These are phyloP conservation scores for Thryonomys swinderianus DNA, from an alignment of 2,113 vertebrate genomes.

Conservation along the genomic window DNA sequence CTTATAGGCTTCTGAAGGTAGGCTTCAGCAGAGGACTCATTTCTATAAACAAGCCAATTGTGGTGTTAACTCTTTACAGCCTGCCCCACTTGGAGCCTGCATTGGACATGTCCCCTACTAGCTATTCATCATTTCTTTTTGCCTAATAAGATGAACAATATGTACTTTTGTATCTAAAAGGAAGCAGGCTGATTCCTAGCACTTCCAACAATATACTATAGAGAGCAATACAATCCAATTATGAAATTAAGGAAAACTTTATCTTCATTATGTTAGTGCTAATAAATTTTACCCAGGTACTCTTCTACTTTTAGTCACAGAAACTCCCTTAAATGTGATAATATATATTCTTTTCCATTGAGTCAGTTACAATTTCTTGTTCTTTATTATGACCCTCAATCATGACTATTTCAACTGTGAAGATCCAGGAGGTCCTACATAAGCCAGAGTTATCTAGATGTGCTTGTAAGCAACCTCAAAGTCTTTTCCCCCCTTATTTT, in stretches of 20 bases:
- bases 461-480: slow-evolving; percentile 27
- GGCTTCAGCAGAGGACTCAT: no score
- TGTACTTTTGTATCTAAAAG: slow-evolving; percentile 2
- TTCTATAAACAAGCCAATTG: no score
- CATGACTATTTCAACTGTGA: slow-evolving; percentile 36
- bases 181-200: neutral
- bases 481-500: slow-evolving; percentile 39
- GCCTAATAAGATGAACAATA: slow-evolving; percentile 3
- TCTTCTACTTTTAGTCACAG: slow-evolving; percentile 33
- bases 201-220: neutral
- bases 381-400: slow-evolving; percentile 24
- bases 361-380: slow-evolving; percentile 53
- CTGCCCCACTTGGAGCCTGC: no score
- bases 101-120: no score
- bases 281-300: slow-evolving; percentile 21
- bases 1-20: no score
- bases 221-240: neutral
- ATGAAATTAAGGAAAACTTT: slow-evolving; percentile 41
- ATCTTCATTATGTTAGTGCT: slow-evolving; percentile 16
- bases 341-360: slow-evolving; percentile 40
- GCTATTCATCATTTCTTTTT: neutral
- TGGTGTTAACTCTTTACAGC: no score
- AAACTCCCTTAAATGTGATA: slow-evolving; percentile 12
- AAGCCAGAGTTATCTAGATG: slow-evolving; percentile 50
- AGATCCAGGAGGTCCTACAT: slow-evolving; percentile 41